Base-by-base conservation (phyloP, 2,888 invertebrate species). In the Aethes cnicana region DNA sequence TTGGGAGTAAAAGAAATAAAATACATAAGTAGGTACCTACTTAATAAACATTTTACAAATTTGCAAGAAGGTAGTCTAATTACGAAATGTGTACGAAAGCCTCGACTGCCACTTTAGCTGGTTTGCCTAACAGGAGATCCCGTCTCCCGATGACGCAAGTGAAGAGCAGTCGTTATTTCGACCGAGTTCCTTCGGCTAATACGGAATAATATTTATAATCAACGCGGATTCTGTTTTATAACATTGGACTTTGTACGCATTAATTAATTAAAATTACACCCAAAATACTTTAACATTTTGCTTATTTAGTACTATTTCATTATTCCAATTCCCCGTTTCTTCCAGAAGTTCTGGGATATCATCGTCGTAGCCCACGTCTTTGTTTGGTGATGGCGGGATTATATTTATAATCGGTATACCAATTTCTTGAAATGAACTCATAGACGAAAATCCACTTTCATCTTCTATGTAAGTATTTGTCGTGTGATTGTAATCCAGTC, bases 361-460 rank as follows among this genome's bases (percentile, higher is more conserved):
- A 36, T 81, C 78, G 52, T 79, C 67, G 55, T 74, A 85, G 7
- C 66, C 72, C n/a, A 84, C 72, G 64, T 87, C 85, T 62, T 87
- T 84, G 49, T 83, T 80, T 8, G 88, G 88, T 14, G 88, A 85
- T 52, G 88, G 87, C 60, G 88, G 88, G 68, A 86, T 87, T 47
- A 87, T 83, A 56, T 83, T 87, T 72, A 89, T 89, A 41, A 89
- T 84, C 9, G 95, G 95, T 66, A 95, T 85, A 7, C 95, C 95
- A 36, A 95, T 92, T 71, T 96, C 95, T 81, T 95, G 95, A 73
- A 95, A 95, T 4, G 95, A 95, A 76, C 93, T 95, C 91, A 96
- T 94, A 5, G 95, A 95, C 8, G 95, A 95, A 79, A 96, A 96
- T 18, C 96, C 96, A 71, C 95, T 96, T 77, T 96, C 96, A 65